phyloP scores from a whole-genome alignment of 2,113 vertebrate genomes.

The Parus major region DNA sequence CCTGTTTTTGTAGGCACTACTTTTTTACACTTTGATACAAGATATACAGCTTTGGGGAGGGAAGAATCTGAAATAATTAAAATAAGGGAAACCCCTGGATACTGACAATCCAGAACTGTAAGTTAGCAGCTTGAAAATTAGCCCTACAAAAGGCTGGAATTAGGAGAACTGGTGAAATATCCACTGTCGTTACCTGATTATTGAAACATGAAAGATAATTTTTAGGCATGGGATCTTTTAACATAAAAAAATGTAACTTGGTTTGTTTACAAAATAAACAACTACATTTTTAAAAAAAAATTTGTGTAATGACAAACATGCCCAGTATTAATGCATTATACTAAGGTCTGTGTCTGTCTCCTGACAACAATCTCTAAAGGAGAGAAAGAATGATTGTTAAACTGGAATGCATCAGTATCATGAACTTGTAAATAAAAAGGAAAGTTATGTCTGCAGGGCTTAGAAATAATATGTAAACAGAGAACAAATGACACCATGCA shows the following conservation, averaged over 20 bases:
- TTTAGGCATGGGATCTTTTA: background rate
- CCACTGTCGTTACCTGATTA: background rate
- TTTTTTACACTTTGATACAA: background rate
- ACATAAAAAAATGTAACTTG: background rate
- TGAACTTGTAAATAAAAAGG: background rate
- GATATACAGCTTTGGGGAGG: background rate
- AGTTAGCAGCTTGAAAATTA: background rate
- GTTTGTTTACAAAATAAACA: background rate
- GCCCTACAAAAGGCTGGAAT: background rate
- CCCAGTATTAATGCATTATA: background rate
- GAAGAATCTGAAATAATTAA: background rate
- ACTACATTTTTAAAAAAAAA: background rate
- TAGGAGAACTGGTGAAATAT: background rate
- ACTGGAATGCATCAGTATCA: background rate
- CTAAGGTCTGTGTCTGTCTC: background rate
- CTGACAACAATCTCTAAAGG: background rate
- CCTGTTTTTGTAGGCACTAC: background rate
- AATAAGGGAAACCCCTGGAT: background rate
- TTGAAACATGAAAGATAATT: background rate
- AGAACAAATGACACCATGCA: background rate
- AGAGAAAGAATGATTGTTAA: background rate
- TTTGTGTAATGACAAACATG: background rate
- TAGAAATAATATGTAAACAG: background rate
- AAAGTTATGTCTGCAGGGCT: background rate
- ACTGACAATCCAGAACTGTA: background rate